Base-by-base conservation (phyloP, 1,140 invertebrate genomes). In the Lordiphosa stackelbergi region DNA sequence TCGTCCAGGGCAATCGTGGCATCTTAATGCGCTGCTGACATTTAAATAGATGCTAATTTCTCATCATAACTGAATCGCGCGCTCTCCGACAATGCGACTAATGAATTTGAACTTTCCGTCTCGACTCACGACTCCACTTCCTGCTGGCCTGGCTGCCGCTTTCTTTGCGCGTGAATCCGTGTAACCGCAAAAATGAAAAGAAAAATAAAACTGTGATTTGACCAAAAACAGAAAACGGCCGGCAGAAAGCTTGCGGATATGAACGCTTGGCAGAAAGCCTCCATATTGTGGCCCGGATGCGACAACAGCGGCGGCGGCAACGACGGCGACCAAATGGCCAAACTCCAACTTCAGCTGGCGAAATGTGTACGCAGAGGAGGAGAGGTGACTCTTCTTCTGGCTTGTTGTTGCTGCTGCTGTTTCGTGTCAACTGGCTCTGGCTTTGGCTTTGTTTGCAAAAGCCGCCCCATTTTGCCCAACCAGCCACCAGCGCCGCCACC, bases 81-180 rank as follows among this genome's bases (percentile, higher is more conserved):
- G 6, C 10, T 7, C n/a, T 9, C 36, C 28, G 41, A 12, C 11
- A 43, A 42, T 46, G 37, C 37, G 58, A 40, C 61, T 56, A 78
- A 79, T 79, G 72, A 73, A 78, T 79, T 69, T 69, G 56, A 69
- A 69, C 66, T 49, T 45, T 28, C 46, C 41, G 22, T 63, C 56
- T 38, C 55, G 70, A 59, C 62, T 60, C 56, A 60, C 70, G 63
- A 68, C 41, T 65, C 52, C 47, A 79, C 71, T 79, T 79, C 74
- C 74, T 81, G 75, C 72, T 79, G 61, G 56, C 74, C 69, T 71
- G 75, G 66, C 81, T 58, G 51, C 55, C 75, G 75, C 75, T 81
- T 83, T 81, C 77, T 81, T 81, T 71, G 75, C 77, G 75, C 75
- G 75, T 75, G 75, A 81, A 83, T 83, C 75, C 75, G 75, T 81